Evolutionary conservation across 2,888 invertebrate genomes (phyloP), one percentile per base, ranked within the genome.

Genomic region (Sthenelais limicola): DNA sequence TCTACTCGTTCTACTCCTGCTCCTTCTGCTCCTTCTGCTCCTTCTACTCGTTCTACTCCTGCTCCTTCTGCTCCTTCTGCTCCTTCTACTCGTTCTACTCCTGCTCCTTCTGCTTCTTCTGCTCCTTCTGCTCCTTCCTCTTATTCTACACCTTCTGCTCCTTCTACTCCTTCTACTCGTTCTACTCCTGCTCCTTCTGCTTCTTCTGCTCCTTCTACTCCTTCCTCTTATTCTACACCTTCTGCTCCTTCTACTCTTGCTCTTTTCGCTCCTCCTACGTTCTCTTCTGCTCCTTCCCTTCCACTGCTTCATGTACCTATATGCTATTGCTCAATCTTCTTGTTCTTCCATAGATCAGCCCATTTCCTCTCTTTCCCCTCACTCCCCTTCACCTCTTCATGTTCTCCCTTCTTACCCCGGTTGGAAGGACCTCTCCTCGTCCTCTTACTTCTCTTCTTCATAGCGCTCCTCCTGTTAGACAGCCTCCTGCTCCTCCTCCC

Each of bases 81-180:
- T 52, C 26, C 52, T 21, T 52, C 52, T n/a, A 28, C 21, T 52
- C 26, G 28, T n/a, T 21, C 52, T 43, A 9, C 18, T 43, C 18
- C 43, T 43, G 9, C 43, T 43, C 18, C 43, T 43, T 43, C 43
- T 43, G 9, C 43, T 43, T 43, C 43, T 43, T 18, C 18, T 18
- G 9, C 18, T 43, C 43, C 18, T 43, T 43, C 43, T 43, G 9
- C 18, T 43, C 18, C 43, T 43, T 43, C 18, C 18, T 43, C 43
- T 43, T 43, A 7, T 71, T 26, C 66, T 38, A 26, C 66, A 35
- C 15, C 43, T 33, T n/a, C 66, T 4, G n/a, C 69, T 35, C 43
- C 66, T 71, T 43, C 62, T 33, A 9, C 38, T 43, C 7, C 66
- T 67, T 21, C 71, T 68, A 3, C 26, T 70, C 30, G n/a, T 69